Conservation (phyloP, 2,888 invertebrate genomes). For the Eulithis prunata region DNA sequence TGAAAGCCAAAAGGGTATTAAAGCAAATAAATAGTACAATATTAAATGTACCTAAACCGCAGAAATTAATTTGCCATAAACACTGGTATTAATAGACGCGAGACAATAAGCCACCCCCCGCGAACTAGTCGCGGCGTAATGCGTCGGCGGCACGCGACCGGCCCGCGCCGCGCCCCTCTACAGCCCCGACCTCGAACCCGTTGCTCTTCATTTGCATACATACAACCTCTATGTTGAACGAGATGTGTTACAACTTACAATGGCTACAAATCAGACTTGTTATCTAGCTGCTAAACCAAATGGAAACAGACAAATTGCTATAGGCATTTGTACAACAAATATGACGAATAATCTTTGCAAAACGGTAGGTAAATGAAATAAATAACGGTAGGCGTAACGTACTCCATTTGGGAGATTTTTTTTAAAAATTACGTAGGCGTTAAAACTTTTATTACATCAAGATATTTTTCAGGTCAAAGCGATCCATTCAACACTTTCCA, state of each 20-base stretch:
- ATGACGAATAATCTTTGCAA: too few relatives aligned
- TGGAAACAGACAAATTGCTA: constrained; percentile 12
- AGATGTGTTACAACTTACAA: constrained; percentile 51
- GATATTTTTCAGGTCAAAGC: background rate
- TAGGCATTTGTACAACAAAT: too few relatives aligned
- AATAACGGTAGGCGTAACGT: too few relatives aligned
- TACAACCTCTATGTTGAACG: constrained; percentile 52
- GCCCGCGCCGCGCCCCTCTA: constrained; percentile 49
- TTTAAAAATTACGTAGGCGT: too few relatives aligned
- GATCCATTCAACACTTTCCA: constrained; percentile 7
- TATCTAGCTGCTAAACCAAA: constrained; percentile 19
- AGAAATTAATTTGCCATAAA: constrained; percentile 76
- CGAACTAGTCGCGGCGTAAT: constrained; percentile 73
- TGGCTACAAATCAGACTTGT: constrained; percentile 38
- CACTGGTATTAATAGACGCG: constrained; percentile 77
- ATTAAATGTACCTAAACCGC: constrained; percentile 51
- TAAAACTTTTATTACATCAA: background rate
- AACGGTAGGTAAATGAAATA: too few relatives aligned
- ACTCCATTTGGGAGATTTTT: too few relatives aligned
- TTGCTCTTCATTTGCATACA: constrained; percentile 64
- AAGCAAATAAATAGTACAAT: constrained; percentile 45
- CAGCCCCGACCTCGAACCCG: constrained; percentile 64
- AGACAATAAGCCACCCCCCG: constrained; percentile 79
- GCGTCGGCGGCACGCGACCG: constrained; percentile 71
- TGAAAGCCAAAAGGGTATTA: background rate